Evolutionary conservation across 2,888 invertebrate genomes (phyloP), one percentile per base, ranked within the genome.

Genomic region (Cynaeus angustus): DNA sequence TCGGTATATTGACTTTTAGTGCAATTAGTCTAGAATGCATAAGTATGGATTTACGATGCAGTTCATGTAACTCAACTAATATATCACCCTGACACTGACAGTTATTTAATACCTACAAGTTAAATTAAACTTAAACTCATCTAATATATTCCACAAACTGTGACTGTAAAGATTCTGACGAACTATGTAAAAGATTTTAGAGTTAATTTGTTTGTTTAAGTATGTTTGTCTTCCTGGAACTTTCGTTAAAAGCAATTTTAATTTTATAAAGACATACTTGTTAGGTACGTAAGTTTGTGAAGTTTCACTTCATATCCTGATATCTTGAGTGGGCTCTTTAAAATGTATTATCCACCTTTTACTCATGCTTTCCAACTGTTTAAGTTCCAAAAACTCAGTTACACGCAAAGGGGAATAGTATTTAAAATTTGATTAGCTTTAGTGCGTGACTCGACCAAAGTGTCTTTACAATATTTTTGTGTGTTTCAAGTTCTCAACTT

Each of bases 381-480:
- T 56, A 33, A 41, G 21, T 13, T 43, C 28, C 45, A 9, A 45
- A 46, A 59, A 59, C 59, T 59, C 28, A 14, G 1, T 41, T 16
- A 14, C 28, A 59, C 12, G 59, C 5, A 28, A 55, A 55, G 37
- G 10, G 26, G 12, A 28, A 21, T 21, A 8, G 30, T 53, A 41
- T 43, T 64, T 64, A 64, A 64, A 64, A 64, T 64, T 64, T 53
- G 48, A 64, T 52, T 52, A 64, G 53, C 53, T 21, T 9, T 43
- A 64, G 45, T 64, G 43, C 43, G 52, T 13, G 64, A 43, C 16
- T 64, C 21, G 16, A 38, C 16, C 8, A 5, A 46, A 62, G 48
- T 28, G 12, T 14, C 9, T 52, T 43, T 41, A 37, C 41, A 52
- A 62, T 52, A 50, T 62, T 33, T 21, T 26, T 1, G 46, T 30